Evolutionary conservation across 2,888 invertebrate genomes (phyloP).

Genomic region (Trichacis sp.): DNA sequence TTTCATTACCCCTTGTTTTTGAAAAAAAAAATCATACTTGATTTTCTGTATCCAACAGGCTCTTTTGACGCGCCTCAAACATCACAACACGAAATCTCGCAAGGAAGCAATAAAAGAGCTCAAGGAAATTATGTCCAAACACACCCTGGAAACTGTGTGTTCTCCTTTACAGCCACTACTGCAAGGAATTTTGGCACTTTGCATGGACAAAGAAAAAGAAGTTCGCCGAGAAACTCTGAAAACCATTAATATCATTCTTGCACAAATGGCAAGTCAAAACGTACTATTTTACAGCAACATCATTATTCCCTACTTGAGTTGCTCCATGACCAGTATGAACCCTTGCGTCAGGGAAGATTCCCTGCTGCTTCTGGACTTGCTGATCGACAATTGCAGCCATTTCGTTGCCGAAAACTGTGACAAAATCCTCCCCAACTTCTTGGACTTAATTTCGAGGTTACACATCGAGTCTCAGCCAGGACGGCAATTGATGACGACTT

Average conservation of each 20-base stretch:
- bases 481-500: slow-evolving; percentile 77
- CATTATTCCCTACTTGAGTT: slow-evolving; percentile 83
- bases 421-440: slow-evolving; percentile 82
- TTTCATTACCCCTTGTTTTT: too few species aligned
- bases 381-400: slow-evolving; percentile 77
- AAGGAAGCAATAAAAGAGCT: slow-evolving; percentile 76
- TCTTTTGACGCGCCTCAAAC: slow-evolving; percentile 77
- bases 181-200: slow-evolving; percentile 67
- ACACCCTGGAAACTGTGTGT: slow-evolving; percentile 70
- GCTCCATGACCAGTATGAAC: slow-evolving; percentile 92
- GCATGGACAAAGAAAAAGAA: slow-evolving; percentile 72
- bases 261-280: slow-evolving; percentile 69
- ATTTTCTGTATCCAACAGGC: too few species aligned
- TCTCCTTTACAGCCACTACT: slow-evolving; percentile 78
- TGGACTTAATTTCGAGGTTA: slow-evolving; percentile 86
- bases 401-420: slow-evolving; percentile 77
- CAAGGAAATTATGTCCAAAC: slow-evolving; percentile 71
- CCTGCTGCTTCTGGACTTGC: slow-evolving; percentile 80
- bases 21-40: too few species aligned
- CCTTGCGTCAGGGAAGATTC: slow-evolving; percentile 86
- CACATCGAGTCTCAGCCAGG: slow-evolving; percentile 76
- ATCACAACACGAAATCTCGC: slow-evolving; percentile 80
- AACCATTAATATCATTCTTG: slow-evolving; percentile 71
- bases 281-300: slow-evolving; percentile 82
- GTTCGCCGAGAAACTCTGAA: slow-evolving; percentile 74